Base-by-base conservation (phyloP, 2,888 invertebrate genomes). In the Cerastis rubricosa region DNA sequence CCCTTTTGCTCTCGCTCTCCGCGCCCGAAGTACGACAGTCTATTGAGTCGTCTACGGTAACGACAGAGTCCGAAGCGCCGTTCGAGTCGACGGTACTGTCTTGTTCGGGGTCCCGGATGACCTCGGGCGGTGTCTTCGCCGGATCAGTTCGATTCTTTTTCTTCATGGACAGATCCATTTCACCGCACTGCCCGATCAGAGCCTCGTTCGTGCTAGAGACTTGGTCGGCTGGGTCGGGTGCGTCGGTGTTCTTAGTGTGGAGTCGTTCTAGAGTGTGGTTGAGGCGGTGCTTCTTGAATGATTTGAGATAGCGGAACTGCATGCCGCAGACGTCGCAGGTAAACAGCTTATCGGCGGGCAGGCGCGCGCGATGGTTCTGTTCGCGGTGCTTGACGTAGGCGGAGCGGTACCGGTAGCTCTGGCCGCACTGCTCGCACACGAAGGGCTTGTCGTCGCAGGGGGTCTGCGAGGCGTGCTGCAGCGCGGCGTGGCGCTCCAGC, bases 261-360 rank as follows among this genome's bases (percentile, higher is more conserved):
- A 98, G 96, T 83, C 98, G 97, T 92, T 98, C 98, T 57, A 99
- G 94, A 0, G 98, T 98, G 93, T 99, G 99, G 91, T 99, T 99
- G 76, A 99, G 97, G 43, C 99, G 97, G 92, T 99, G 99, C 93
- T 99, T 99, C 93, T 98, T 98, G 94, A 99, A 99, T 0, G 98
- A 99, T 91, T 99, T 99, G 69, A 99, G 97, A 93, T 99, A 99
- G 85, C 98, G 97, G 86, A 99, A 99, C 93, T 99, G 99, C 99
- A 99, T 99, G 80, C 99, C 99, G 93, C 99, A 99, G 5, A 99
- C 98, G 91, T 99, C 99, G 92, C 99, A 99, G 35, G 98, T 98
- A 95, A 99, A 99, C 29, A 99, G 97, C 93, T 99, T 99, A 93
- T 99, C 99, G 45, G 99, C 99, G 4, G 99, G 99, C 65, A 99